These are phyloP conservation scores for Hedya salicella DNA, from an alignment of 2,888 invertebrate genomes.

Conservation along the genomic window DNA sequence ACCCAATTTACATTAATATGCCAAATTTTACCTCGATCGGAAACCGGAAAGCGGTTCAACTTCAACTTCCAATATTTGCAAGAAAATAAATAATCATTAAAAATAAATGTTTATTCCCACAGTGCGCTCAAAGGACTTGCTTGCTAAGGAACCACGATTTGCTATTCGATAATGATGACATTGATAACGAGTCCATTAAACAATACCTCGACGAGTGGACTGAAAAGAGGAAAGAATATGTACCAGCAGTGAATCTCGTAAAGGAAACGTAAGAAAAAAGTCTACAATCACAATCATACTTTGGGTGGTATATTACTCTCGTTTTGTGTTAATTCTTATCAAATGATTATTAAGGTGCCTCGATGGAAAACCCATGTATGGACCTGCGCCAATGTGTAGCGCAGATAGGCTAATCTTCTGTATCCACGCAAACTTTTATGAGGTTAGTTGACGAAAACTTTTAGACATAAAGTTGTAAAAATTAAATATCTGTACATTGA, in stretches of 20 bases:
- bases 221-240: conserved; percentile 55
- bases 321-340: no score
- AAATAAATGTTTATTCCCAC: conserved; percentile 43
- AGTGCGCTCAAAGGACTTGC: conserved; percentile 67
- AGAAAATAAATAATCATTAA: no score
- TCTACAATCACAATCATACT: no score
- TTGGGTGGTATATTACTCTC: no score
- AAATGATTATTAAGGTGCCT: no score
- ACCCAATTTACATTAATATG: no score
- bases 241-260: conserved; percentile 54
- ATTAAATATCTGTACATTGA: no score
- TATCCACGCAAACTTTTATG: conserved; percentile 54
- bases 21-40: no score
- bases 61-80: no score
- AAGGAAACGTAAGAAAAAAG: conserved; percentile 50
- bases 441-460: no score
- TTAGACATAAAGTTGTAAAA: no score
- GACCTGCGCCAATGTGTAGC: conserved; percentile 62
- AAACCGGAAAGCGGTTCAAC: no score
- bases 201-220: conserved; percentile 59
- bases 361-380: conserved; percentile 50
- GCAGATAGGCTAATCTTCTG: conserved; percentile 64
- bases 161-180: conserved; percentile 53
- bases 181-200: conserved; percentile 58
- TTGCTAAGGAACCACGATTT: conserved; percentile 61